Conservation (phyloP, 2,797 vertebrate genomes). For the Oreonectes daqikongensis region DNA sequence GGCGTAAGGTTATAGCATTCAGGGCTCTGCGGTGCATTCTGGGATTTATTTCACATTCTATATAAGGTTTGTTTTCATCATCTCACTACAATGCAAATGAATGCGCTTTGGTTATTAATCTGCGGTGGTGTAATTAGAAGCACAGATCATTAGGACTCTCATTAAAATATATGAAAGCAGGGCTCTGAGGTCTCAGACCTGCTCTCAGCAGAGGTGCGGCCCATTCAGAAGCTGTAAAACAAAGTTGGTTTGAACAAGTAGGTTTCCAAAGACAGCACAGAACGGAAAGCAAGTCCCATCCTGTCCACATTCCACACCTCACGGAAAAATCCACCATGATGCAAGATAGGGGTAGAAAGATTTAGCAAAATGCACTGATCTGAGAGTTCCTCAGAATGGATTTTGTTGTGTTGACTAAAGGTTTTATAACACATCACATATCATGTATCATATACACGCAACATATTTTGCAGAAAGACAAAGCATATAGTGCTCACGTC, state of each 20-base stretch:
- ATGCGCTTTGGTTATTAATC: constrained; percentile 25
- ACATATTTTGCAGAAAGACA: background rate
- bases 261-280: constrained; percentile 64
- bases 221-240: constrained; percentile 32
- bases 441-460: background rate
- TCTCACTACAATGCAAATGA: background rate
- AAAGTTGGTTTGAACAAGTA: constrained; percentile 54
- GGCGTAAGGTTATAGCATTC: background rate
- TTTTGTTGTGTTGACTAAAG: no score
- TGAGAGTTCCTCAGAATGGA: background rate
- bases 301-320: constrained; percentile 85
- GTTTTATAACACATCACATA: no score
- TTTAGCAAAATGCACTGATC: background rate
- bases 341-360: constrained; percentile 40
- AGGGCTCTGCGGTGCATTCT: background rate
- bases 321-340: constrained; percentile 79
- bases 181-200: constrained; percentile 17
- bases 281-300: constrained; percentile 77
- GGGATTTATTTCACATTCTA: constrained; percentile 13
- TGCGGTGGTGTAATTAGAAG: constrained; percentile 11
- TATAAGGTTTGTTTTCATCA: constrained; percentile 1
- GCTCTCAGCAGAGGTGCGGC: constrained; percentile 31
- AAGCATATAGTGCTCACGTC: background rate
- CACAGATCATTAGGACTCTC: constrained; percentile 18
- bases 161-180: constrained; percentile 16